Conservation (phyloP, 2,888 invertebrate species). For the Ormyrus labotus region DNA sequence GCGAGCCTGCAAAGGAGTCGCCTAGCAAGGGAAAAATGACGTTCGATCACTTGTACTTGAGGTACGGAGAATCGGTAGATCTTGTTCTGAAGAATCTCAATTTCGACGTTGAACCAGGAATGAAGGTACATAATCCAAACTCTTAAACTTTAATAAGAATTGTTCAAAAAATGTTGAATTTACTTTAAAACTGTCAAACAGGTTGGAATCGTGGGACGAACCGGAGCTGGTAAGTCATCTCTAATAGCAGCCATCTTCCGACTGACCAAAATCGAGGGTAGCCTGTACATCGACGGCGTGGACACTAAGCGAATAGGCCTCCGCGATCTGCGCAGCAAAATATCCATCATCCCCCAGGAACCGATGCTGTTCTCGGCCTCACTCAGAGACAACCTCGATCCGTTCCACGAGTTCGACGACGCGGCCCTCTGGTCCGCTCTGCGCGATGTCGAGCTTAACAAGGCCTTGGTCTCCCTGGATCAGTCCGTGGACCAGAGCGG, state of each 20-base stretch:
- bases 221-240: conserved; percentile 92
- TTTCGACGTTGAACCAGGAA: conserved; percentile 81
- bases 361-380: conserved; percentile 91
- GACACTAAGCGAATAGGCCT: conserved; percentile 43
- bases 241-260: conserved; percentile 87
- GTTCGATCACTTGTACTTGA: conserved; percentile 81
- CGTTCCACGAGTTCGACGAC: conserved; percentile 85
- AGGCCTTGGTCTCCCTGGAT: conserved; percentile 81
- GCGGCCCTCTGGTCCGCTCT: conserved; percentile 86
- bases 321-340: conserved; percentile 40
- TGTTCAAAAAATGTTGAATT: background rate
- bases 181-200: conserved; percentile 67
- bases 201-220: conserved; percentile 91
- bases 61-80: conserved; percentile 79
- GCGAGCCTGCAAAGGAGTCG: conserved; percentile 78
- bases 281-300: conserved; percentile 47
- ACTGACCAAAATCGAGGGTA: conserved; percentile 37
- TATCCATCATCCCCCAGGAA: conserved; percentile 93
- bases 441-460: conserved; percentile 86
- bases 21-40: conserved; percentile 80
- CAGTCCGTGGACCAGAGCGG: conserved; percentile 86
- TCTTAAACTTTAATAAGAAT: background rate
- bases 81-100: conserved; percentile 86
- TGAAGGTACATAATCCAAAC: conserved; percentile 78
- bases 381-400: conserved; percentile 90